Conservation (phyloP, 1,140 invertebrate genomes). For the Diuraphis noxia region DNA sequence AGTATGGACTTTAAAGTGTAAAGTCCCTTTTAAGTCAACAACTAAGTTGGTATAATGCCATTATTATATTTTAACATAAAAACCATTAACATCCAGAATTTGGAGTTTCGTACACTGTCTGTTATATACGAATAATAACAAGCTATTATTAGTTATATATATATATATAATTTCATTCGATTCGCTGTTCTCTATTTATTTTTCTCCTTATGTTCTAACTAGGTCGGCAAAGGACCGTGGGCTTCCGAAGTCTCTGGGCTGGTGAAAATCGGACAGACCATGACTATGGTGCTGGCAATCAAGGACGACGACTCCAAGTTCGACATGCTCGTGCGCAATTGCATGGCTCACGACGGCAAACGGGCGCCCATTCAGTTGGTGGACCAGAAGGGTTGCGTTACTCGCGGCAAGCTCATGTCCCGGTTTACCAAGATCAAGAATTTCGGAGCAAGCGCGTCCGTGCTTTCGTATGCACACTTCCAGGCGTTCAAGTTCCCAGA, state of each 20-base stretch:
- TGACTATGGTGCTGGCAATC: constrained; percentile 96
- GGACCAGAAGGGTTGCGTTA: constrained; percentile 89
- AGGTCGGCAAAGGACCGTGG: constrained; percentile 91
- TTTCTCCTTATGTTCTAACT: neutral
- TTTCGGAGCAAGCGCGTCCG: constrained; percentile 88
- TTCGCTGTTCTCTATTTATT: neutral
- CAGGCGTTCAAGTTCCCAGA: constrained; percentile 95
- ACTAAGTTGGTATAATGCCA: neutral
- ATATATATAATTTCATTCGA: neutral
- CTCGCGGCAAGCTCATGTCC: constrained; percentile 89
- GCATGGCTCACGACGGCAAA: constrained; percentile 92
- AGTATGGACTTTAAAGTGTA: no score
- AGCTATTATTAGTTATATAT: no score
- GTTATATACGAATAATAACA: no score
- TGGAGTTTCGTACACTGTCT: neutral
- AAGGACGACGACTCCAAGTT: constrained; percentile 96
- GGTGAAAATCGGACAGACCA: constrained; percentile 93
- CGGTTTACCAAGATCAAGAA: constrained; percentile 94
- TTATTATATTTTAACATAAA: neutral
- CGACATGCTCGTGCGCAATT: constrained; percentile 92
- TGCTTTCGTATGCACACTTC: constrained; percentile 90
- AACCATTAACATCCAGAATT: neutral
- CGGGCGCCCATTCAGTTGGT: constrained; percentile 92
- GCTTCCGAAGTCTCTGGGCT: constrained; percentile 91
- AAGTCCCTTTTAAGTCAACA: neutral